Evolutionary conservation across 2,888 invertebrate genomes (phyloP).

Genomic region (Netelia fuscicornis): DNA sequence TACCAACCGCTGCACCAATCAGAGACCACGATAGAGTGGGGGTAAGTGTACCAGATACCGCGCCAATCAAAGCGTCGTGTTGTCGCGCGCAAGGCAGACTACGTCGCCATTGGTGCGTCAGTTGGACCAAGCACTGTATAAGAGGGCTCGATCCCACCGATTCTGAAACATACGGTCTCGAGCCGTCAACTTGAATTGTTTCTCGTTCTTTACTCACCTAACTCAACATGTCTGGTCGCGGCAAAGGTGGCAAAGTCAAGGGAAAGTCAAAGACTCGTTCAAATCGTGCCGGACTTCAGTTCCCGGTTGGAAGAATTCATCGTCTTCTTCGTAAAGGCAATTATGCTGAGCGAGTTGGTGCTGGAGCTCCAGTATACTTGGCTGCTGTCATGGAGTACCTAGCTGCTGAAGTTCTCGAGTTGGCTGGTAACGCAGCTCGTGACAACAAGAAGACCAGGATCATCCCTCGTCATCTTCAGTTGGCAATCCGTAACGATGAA

Average conservation of each 20-base stretch:
- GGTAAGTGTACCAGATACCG: not conserved
- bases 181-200: not conserved
- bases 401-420: conserved; percentile 89
- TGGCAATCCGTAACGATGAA: conserved; percentile 93
- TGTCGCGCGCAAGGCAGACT: not conserved
- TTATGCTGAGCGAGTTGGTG: conserved; percentile 87
- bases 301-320: conserved; percentile 88
- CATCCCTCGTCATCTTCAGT: conserved; percentile 82
- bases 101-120: not conserved
- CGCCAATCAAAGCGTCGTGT: not conserved
- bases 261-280: not conserved
- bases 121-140: not conserved
- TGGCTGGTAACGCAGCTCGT: conserved; percentile 89
- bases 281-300: conserved; percentile 77
- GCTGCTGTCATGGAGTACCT: conserved; percentile 89
- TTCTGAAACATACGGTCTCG: not conserved
- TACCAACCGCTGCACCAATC: not conserved
- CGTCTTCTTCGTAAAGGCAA: conserved; percentile 88
- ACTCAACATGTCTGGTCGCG: not conserved
- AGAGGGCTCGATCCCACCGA: not conserved
- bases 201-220: not conserved
- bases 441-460: conserved; percentile 89
- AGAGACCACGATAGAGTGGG: not conserved
- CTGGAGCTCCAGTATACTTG: conserved; percentile 86
- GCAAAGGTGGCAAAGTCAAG: not conserved